A percentile compares a stretch with the other conserved stretches of the same genome.
phyloP scores from a whole-genome alignment of 1,140 invertebrate genomes.

The Chironomus striatipennis region DNA sequence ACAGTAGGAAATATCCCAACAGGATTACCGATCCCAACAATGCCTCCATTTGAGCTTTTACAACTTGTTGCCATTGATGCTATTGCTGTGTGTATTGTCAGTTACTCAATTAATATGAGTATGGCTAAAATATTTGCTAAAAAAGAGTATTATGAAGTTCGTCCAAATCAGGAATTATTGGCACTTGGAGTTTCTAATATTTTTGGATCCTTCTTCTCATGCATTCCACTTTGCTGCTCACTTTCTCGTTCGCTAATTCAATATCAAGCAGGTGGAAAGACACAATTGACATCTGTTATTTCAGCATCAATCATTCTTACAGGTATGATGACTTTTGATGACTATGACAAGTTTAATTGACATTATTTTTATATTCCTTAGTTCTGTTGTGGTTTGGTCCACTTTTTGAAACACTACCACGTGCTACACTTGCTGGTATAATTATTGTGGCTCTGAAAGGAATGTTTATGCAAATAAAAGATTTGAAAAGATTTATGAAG shows the following conservation, averaged over 20 bases:
- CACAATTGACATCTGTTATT: slow-evolving; percentile 67
- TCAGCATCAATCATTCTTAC: slow-evolving; percentile 59
- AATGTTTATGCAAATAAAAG: slow-evolving; percentile 73
- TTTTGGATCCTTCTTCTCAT: slow-evolving; percentile 75
- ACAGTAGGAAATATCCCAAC: slow-evolving; percentile 68
- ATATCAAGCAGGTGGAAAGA: slow-evolving; percentile 64
- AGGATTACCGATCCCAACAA: slow-evolving; percentile 45
- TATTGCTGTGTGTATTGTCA: slow-evolving; percentile 73
- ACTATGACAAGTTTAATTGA: too few relatives aligned
- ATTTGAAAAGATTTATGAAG: slow-evolving; percentile 63
- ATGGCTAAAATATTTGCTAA: slow-evolving; percentile 87
- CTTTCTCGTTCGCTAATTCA: slow-evolving; percentile 75
- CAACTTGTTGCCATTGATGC: slow-evolving; percentile 43
- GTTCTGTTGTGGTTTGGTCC: slow-evolving; percentile 78
- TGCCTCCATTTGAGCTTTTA: slow-evolving; percentile 44
- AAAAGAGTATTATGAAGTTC: slow-evolving; percentile 78
- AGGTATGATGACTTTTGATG: too few relatives aligned
- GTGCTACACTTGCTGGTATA: slow-evolving; percentile 68
- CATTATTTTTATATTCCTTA: too few relatives aligned
- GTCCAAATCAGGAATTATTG: slow-evolving; percentile 81
- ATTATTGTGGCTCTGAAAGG: slow-evolving; percentile 86
- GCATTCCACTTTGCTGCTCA: slow-evolving; percentile 75
- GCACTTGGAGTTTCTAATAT: slow-evolving; percentile 70
- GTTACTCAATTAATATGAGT: slow-evolving; percentile 85
- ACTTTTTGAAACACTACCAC: slow-evolving; percentile 71